These are phyloP conservation scores for Scomber colias DNA, from an alignment of 2,113 vertebrate genomes.

Conservation along the genomic window DNA sequence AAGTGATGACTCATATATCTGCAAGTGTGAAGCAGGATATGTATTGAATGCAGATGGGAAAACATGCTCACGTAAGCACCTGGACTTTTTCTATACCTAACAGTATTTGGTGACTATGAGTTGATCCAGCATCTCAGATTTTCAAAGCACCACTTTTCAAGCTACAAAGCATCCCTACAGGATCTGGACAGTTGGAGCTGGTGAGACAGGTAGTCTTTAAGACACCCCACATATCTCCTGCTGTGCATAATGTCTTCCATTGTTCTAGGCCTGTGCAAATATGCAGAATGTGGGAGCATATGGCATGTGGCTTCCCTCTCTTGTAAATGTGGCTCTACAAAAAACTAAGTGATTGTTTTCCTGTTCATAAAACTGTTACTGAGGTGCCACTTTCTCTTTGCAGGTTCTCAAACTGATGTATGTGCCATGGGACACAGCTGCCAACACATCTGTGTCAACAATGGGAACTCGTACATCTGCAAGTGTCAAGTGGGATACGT, in stretches of 20 bases:
- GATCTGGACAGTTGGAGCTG: not conserved
- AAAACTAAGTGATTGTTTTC: not conserved
- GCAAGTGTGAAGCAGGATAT: conserved; percentile 84
- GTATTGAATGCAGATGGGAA: conserved; percentile 83
- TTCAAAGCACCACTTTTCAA: not conserved
- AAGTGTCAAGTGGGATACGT: conserved; percentile 82
- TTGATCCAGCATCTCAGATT: not conserved
- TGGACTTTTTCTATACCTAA: not conserved
- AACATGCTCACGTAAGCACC: conserved; percentile 83
- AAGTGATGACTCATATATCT: conserved; percentile 68
- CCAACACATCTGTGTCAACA: conserved; percentile 83
- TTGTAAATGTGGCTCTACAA: conserved; percentile 3
- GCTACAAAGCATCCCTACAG: not conserved
- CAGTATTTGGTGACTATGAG: not conserved
- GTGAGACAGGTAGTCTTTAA: not conserved
- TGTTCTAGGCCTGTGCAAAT: not conserved
- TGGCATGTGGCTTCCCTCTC: not conserved
- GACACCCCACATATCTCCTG: not conserved
- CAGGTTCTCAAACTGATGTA: conserved; percentile 61
- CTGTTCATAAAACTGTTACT: not conserved
- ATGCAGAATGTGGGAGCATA: not conserved
- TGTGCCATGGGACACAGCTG: conserved; percentile 81
- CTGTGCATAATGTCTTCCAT: not conserved
- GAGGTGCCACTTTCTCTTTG: conserved; percentile 25
- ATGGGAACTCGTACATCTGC: conserved; percentile 72